Percentiles rank a stretch among this genome's conserved stretches.
These are phyloP conservation scores for Eudemis profundana DNA, from an alignment of 2,888 invertebrate genomes.

Conservation along the genomic window DNA sequence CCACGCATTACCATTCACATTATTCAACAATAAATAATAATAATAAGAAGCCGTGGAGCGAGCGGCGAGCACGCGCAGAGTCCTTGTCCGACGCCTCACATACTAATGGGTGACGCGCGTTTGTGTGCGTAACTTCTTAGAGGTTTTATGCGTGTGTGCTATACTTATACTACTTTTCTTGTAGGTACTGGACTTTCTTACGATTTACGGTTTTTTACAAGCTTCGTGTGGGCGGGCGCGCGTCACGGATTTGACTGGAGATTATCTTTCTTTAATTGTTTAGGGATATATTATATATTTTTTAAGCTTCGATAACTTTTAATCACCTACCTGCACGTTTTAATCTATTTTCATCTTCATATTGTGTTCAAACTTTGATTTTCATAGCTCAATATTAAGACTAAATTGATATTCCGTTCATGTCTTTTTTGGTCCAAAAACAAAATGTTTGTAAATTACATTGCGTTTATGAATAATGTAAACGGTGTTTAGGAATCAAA, in stretches of 20 bases:
- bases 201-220: constrained; percentile 61
- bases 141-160: constrained; percentile 54
- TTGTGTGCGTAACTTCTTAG: constrained; percentile 65
- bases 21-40: constrained; percentile 86
- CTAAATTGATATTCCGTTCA: background rate
- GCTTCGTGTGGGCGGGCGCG: constrained; percentile 80
- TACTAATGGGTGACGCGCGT: constrained; percentile 71
- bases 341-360: constrained; percentile 24
- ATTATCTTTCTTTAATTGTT: constrained; percentile 79
- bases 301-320: constrained; percentile 56
- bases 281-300: constrained; percentile 63
- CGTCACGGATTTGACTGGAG: constrained; percentile 73
- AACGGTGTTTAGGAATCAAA: constrained; percentile 41
- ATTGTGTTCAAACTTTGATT: background rate
- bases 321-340: constrained; percentile 23
- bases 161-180: constrained; percentile 36
- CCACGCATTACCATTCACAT: constrained; percentile 86
- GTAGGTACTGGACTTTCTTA: constrained; percentile 59
- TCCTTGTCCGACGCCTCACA: constrained; percentile 69
- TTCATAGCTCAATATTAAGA: background rate
- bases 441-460: constrained; percentile 19
- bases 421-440: constrained; percentile 2
- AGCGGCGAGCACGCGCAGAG: constrained; percentile 83
- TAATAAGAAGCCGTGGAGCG: constrained; percentile 84
- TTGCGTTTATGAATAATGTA: constrained; percentile 43